Evolutionary conservation across 1,140 invertebrate genomes (phyloP).

Genomic region (Steinernema khuongi): DNA sequence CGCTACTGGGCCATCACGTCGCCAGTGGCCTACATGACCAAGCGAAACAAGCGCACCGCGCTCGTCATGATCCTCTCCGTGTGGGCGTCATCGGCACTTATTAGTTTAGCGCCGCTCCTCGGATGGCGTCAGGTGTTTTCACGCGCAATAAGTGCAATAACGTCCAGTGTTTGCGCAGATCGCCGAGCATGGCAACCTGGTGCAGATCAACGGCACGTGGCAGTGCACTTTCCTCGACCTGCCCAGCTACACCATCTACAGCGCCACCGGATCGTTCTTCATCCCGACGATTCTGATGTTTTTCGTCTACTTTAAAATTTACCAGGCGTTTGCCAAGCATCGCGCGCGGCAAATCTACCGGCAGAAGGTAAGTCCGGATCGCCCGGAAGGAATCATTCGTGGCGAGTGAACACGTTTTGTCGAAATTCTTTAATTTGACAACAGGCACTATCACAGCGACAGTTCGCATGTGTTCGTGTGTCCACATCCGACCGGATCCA

Average conservation of each 20-base stretch:
- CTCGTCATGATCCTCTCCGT: constrained; percentile 55
- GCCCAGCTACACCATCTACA: constrained; percentile 56
- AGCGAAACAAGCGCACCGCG: constrained; percentile 48
- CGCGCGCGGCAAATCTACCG: constrained; percentile 56
- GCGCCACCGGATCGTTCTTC: constrained; percentile 58
- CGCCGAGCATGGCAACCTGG: constrained; percentile 47
- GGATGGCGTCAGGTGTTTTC: constrained; percentile 56
- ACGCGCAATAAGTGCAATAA: background rate
- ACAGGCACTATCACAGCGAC: constrained; percentile 5
- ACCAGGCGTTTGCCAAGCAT: constrained; percentile 58
- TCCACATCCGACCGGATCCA: background rate
- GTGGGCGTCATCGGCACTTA: constrained; percentile 55
- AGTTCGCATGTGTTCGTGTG: constrained; percentile 13
- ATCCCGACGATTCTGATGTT: constrained; percentile 58
- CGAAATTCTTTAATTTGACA: background rate
- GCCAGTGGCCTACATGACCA: constrained; percentile 55
- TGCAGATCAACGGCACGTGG: constrained; percentile 46
- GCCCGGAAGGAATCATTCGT: background rate
- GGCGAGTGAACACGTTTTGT: background rate
- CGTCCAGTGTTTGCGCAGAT: constrained; percentile 28
- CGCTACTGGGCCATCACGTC: constrained; percentile 58
- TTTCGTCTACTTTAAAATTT: constrained; percentile 59
- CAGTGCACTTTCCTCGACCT: constrained; percentile 56
- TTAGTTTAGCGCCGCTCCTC: constrained; percentile 52
- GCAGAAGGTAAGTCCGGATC: constrained; percentile 50